Evolutionary conservation across 2,888 invertebrate genomes (phyloP), one percentile per base, ranked within the genome.

Genomic region (Neoascia interrupta): DNA sequence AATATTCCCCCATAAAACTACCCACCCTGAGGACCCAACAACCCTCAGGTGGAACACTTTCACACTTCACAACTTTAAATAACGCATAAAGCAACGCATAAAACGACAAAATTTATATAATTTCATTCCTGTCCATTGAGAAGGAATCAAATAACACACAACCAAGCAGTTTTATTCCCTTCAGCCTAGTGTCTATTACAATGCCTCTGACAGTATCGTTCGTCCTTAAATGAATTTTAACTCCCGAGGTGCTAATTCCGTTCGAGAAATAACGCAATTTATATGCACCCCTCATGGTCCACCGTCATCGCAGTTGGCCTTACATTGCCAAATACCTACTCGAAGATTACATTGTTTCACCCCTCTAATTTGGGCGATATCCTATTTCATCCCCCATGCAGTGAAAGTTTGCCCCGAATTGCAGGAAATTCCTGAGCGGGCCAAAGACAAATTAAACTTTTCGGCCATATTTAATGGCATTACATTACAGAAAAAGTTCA

Each of bases 211-310:
- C 56, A 49, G 28, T 28, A 69, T 49, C 47, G 47, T 58, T 70
- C 53, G 26, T 54, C 51, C 60, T 64, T 70, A 64, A 76, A 70
- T 64, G 64, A 70, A 64, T 76, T 76, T 54, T 51, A 64, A 70
- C 70, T 76, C 76, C 76, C 76, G 70, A 76, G 76, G 64, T 70
- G 76, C 64, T 76, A 70, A 60, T 76, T 76, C 60, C 19, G 51
- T 53, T 58, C 47, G n/a, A 70, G 72, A 76, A 64, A 70, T 76
- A 64, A 76, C 64, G 53, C 63, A 76, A 76, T 76, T 76, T 76
- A 70, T 76, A 76, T 76, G 76, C 76, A 76, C 76, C 76, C 76
- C 70, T 76, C 23, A 21, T 10, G 21, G 31, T 19, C 34, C 21
- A 18, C 18, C 10, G 16, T 13, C 8, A 8, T 31, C 8, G 37